Evolutionary conservation across 2,888 invertebrate genomes (phyloP).

Genomic region (Drosophila gaucha): DNA sequence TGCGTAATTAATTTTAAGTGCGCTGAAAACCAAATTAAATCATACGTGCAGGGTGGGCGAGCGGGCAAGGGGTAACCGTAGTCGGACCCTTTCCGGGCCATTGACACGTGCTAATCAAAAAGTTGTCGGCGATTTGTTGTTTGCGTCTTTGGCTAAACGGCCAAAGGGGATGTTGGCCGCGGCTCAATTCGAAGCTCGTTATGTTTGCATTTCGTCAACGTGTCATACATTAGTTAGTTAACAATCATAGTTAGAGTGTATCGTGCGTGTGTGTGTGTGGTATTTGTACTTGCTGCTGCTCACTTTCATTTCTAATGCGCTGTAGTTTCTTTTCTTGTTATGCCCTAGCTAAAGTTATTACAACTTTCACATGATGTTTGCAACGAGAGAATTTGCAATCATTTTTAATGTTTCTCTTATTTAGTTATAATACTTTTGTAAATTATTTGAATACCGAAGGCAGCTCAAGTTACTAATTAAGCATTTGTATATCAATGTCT

Average conservation of each 20-base stretch:
- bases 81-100: conserved; percentile 50
- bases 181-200: conserved; percentile 38
- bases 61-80: background rate
- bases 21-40: conserved; percentile 61
- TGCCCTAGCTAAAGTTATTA: conserved; percentile 41
- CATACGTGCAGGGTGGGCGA: conserved; percentile 35
- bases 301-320: conserved; percentile 73
- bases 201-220: conserved; percentile 67
- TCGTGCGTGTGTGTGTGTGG: conserved; percentile 17
- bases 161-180: conserved; percentile 11
- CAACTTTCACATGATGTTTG: conserved; percentile 43
- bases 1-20: conserved; percentile 67
- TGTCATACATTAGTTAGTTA: conserved; percentile 74
- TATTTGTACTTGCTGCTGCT: conserved; percentile 74
- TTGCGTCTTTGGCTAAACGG: conserved; percentile 38
- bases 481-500: too few species aligned
- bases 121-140: conserved; percentile 40
- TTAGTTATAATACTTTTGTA: background rate
- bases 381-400: background rate
- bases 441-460: too few species aligned
- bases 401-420: background rate
- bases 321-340: conserved; percentile 67
- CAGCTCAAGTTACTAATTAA: too few species aligned
- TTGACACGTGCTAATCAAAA: conserved; percentile 64
- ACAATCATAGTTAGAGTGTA: conserved; percentile 48